Evolutionary conservation across 1,140 invertebrate genomes (phyloP), one percentile per base, ranked within the genome.

Genomic region (Centruroides sculpturatus): DNA sequence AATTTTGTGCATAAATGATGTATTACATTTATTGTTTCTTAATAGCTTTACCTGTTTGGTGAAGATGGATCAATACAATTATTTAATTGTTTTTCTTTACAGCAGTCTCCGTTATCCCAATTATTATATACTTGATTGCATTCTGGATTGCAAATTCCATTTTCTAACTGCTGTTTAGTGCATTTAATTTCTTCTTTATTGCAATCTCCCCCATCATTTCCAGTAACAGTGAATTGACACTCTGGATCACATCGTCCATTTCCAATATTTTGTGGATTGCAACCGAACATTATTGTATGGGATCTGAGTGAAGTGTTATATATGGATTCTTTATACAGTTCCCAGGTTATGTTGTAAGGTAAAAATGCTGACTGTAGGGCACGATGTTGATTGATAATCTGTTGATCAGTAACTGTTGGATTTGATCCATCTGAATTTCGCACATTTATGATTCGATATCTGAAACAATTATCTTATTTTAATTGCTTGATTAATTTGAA

Each of bases 161-260:
- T 47, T 10, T 36, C 56, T 13, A 34, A 10, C 8, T 47, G 9
- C 4, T 13, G 9, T 7, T 6, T 9, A 10, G 6, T 41, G 8
- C 41, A 41, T 41, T 41, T 41, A 41, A 8, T 6, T 41, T 41
- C 8, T 41, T 41, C 8, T 41, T 41, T 13, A 23, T 57, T 36
- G 34, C 56, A 57, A 48, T 57, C 56, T 13, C 56, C 56, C 5
- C 56, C 56, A 36, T 57, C 56, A 48, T 57, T 57, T 48, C 36
- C 47, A 13, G 56, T 57, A 7, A 57, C 11, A n/a, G n/a, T 10
- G 9, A 13, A 36, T 12, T 57, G 11, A 36, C 56, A 57, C 47
- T 57, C 47, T 4, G 56, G 56, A 57, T 57, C 35, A 13, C 56
- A 57, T n/a, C 3, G n/a, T 47, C 56, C 56, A 47, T 57, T 46